These are phyloP conservation scores for Melinaea menophilus DNA, from an alignment of 2,888 invertebrate species.

Conservation along the genomic window DNA sequence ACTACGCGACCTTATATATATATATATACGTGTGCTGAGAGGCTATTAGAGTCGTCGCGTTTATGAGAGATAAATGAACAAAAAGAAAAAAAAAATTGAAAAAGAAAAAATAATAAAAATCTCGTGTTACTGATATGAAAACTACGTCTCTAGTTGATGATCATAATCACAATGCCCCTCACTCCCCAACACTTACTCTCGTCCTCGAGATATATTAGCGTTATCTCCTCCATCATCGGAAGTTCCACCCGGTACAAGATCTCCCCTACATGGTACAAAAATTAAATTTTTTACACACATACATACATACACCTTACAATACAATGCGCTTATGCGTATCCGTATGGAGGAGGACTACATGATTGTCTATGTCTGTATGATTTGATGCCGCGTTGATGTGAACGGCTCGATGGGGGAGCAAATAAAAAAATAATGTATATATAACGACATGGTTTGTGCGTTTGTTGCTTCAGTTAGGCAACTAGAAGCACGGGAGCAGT, in stretches of 20 bases:
- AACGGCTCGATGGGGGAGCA: slow-evolving; percentile 42
- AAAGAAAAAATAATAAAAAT: slow-evolving; percentile 68
- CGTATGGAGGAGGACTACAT: slow-evolving; percentile 39
- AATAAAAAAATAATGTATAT: slow-evolving; percentile 45
- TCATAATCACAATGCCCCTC: slow-evolving; percentile 79
- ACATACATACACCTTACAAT: slow-evolving; percentile 43
- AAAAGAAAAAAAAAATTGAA: slow-evolving; percentile 61
- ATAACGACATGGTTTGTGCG: slow-evolving; percentile 21
- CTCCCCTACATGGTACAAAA: slow-evolving; percentile 83
- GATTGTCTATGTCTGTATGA: slow-evolving; percentile 25
- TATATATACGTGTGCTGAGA: slow-evolving; percentile 65
- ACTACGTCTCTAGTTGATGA: slow-evolving; percentile 79
- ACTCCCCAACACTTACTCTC: slow-evolving; percentile 82
- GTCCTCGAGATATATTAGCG: slow-evolving; percentile 96
- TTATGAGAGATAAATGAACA: slow-evolving; percentile 45
- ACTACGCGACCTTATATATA: slow-evolving; percentile 52
- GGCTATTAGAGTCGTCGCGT: slow-evolving; percentile 71
- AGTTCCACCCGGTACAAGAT: slow-evolving; percentile 96
- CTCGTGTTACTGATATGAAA: slow-evolving; percentile 78
- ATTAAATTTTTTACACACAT: slow-evolving; percentile 70
- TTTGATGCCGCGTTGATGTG: background rate
- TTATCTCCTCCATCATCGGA: slow-evolving; percentile 95
- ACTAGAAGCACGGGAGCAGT: slow-evolving; percentile 75
- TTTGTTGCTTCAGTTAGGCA: slow-evolving; percentile 62
- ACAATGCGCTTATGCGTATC: slow-evolving; percentile 38